phyloP scores from a whole-genome alignment of 2,888 invertebrate species.

The Dromius quadrimaculatus region DNA sequence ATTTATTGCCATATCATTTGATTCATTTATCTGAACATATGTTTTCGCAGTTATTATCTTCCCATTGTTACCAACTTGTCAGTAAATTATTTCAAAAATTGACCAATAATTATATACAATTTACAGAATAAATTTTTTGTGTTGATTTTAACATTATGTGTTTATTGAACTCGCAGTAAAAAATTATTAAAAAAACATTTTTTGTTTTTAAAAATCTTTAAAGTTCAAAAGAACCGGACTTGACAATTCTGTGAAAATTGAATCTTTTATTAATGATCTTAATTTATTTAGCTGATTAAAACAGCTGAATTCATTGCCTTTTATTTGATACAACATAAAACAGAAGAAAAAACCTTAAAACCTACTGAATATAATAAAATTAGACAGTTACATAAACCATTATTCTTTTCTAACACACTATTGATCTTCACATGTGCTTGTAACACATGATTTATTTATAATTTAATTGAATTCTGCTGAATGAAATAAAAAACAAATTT shows the following conservation, averaged over 20 bases:
- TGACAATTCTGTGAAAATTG: background rate
- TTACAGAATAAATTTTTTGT: too few relatives aligned
- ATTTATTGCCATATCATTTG: conserved; percentile 9
- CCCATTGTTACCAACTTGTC: background rate
- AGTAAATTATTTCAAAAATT: too few relatives aligned
- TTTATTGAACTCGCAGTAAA: background rate
- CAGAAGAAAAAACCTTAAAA: too few relatives aligned
- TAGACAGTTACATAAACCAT: too few relatives aligned
- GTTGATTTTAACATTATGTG: background rate
- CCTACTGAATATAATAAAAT: too few relatives aligned
- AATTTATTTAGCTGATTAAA: conserved; percentile 5
- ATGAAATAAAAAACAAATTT: too few relatives aligned
- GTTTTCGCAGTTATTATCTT: conserved; percentile 16
- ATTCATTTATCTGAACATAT: conserved; percentile 19
- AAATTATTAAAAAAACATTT: background rate
- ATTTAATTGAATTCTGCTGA: too few relatives aligned
- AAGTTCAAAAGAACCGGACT: conserved; percentile 6
- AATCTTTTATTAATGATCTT: conserved; percentile 1
- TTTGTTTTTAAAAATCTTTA: background rate
- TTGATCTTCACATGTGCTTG: too few relatives aligned
- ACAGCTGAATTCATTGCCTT: conserved; percentile 1
- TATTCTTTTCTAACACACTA: too few relatives aligned
- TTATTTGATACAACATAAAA: too few relatives aligned
- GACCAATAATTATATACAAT: too few relatives aligned
- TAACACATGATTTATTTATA: too few relatives aligned